These are phyloP conservation scores for Rhabdophis nuchalis DNA, from an alignment of 2,797 vertebrate species.

Conservation along the genomic window DNA sequence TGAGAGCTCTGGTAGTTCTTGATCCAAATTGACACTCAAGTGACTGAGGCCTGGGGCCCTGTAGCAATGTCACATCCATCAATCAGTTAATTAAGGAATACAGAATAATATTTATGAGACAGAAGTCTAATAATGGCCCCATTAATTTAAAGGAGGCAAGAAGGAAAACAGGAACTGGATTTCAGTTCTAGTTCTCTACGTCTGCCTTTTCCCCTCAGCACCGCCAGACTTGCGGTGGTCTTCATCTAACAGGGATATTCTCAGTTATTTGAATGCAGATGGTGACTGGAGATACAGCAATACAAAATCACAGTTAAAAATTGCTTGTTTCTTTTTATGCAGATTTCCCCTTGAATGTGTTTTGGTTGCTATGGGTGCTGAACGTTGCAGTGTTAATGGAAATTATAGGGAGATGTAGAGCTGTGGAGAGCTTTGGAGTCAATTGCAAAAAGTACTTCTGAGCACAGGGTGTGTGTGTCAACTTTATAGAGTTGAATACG, in stretches of 20 bases:
- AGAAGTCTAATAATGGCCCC: background rate
- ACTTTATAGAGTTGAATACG: background rate
- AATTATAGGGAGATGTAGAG: background rate
- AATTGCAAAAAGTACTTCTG: background rate
- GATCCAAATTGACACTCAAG: background rate
- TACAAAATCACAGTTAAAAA: background rate
- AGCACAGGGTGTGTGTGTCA: background rate
- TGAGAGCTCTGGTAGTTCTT: background rate
- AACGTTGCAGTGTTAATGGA: background rate
- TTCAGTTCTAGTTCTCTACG: background rate
- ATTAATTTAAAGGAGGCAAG: background rate
- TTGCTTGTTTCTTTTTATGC: background rate
- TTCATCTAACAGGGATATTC: background rate
- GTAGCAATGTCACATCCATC: background rate
- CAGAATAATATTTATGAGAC: background rate
- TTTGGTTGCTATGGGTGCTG: background rate
- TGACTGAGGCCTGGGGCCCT: background rate
- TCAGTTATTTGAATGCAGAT: background rate
- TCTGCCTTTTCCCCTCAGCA: background rate
- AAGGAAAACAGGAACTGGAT: background rate
- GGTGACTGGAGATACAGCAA: background rate
- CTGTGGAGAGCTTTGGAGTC: background rate
- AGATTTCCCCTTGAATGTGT: background rate
- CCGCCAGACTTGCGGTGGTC: background rate
- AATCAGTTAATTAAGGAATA: background rate